A percentile compares a stretch with the other conserved stretches of the same genome.
phyloP scores from a whole-genome alignment of 2,113 vertebrate genomes.

The Carollia perspicillata region DNA sequence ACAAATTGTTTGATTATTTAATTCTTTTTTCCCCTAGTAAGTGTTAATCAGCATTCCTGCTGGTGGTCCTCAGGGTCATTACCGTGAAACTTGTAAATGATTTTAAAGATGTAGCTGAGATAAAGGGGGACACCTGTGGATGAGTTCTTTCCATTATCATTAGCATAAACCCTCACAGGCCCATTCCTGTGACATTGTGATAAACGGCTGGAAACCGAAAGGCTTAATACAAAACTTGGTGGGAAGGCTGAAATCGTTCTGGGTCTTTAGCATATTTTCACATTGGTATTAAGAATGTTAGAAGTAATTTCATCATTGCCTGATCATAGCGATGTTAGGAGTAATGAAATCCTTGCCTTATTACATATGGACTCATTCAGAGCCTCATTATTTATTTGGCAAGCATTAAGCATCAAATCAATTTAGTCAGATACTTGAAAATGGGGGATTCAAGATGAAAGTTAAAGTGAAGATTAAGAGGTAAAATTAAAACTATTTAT shows the following conservation, averaged over 20 bases:
- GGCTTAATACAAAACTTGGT: conserved; percentile 77
- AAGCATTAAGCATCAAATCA: conserved; percentile 82
- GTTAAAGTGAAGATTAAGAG: conserved; percentile 80
- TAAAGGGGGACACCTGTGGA: conserved; percentile 76
- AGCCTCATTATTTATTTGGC: conserved; percentile 84
- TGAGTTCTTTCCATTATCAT: conserved; percentile 75
- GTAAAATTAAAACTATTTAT: conserved; percentile 78
- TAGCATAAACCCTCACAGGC: conserved; percentile 81
- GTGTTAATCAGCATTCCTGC: conserved; percentile 78
- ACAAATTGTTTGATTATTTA: conserved; percentile 71
- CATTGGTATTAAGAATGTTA: conserved; percentile 75
- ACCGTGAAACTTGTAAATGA: conserved; percentile 73
- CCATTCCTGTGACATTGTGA: conserved; percentile 75
- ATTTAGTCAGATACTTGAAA: conserved; percentile 81
- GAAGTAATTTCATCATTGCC: conserved; percentile 84
- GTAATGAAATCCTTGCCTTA: conserved; percentile 83
- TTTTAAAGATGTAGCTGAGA: conserved; percentile 78
- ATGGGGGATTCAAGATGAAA: conserved; percentile 80
- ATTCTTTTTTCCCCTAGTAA: conserved; percentile 47
- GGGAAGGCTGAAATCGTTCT: conserved; percentile 75
- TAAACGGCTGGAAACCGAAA: conserved; percentile 80
- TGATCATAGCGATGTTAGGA: conserved; percentile 81
- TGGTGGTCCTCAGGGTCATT: conserved; percentile 76
- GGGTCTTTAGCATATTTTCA: conserved; percentile 79
- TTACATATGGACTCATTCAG: conserved; percentile 80